Percentiles rank a stretch among this genome's conserved stretches.
Conservation (phyloP, 2,888 invertebrate species). For the Gasteruption jaculator region DNA sequence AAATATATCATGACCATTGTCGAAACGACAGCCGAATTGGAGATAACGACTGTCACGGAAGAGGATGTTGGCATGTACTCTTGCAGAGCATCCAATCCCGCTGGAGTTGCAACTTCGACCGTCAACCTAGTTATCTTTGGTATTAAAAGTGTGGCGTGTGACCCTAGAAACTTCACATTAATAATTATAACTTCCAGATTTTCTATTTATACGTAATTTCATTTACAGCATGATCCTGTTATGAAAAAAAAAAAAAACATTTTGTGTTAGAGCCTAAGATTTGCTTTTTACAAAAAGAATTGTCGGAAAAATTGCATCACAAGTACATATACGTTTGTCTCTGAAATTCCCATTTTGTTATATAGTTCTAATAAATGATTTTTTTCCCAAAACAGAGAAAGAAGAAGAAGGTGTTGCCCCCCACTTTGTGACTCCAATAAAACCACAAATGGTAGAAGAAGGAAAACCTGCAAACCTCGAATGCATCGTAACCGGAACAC, state of each 20-base stretch:
- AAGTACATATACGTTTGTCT: not conserved
- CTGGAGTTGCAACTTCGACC: slow-evolving; percentile 73
- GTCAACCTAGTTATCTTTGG: slow-evolving; percentile 69
- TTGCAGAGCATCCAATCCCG: slow-evolving; percentile 69
- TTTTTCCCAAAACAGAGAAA: slow-evolving; percentile 57
- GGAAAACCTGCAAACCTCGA: slow-evolving; percentile 61
- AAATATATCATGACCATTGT: slow-evolving; percentile 58
- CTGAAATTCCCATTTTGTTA: not conserved
- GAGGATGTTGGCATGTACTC: slow-evolving; percentile 75
- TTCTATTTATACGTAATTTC: slow-evolving; percentile 3
- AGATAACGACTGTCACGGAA: slow-evolving; percentile 64
- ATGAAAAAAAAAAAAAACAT: too few species aligned
- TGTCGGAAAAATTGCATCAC: not conserved
- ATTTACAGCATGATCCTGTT: too few species aligned
- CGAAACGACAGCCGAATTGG: slow-evolving; percentile 66
- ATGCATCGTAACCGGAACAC: slow-evolving; percentile 66
- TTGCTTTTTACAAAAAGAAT: slow-evolving; percentile 7
- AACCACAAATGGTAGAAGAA: slow-evolving; percentile 62
- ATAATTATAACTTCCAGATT: too few species aligned
- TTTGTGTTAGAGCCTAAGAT: not conserved
- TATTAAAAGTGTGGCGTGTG: slow-evolving; percentile 41
- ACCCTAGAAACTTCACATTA: too few species aligned
- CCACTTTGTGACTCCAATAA: slow-evolving; percentile 62
- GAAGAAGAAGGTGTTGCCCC: slow-evolving; percentile 67
- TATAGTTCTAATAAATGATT: slow-evolving; percentile 2